These are phyloP conservation scores for Salticus scenicus DNA, from an alignment of 2,888 invertebrate genomes.

Conservation along the genomic window DNA sequence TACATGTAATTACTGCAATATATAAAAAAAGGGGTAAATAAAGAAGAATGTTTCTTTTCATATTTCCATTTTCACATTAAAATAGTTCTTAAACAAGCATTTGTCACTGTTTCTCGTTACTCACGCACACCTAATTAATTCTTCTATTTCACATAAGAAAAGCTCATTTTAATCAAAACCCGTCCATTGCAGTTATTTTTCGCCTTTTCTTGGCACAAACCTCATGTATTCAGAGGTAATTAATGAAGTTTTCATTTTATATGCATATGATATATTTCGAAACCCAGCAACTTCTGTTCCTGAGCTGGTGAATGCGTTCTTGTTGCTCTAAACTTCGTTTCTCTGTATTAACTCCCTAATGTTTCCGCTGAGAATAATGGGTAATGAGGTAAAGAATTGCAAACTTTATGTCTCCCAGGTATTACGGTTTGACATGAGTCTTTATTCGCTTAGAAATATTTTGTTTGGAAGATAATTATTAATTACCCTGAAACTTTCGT, in stretches of 20 bases:
- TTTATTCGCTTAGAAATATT: not conserved
- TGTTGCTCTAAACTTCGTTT: not conserved
- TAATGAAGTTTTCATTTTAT: not conserved
- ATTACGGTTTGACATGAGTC: not conserved
- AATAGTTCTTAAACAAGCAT: no score
- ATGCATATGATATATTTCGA: not conserved
- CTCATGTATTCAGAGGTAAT: not conserved
- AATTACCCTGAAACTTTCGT: not conserved
- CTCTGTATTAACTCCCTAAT: not conserved
- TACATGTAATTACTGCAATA: no score
- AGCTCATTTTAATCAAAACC: not conserved
- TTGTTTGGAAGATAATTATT: constrained; percentile 8
- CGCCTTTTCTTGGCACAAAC: not conserved
- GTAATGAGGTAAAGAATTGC: constrained; percentile 16
- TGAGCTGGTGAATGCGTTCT: not conserved
- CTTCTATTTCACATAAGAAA: not conserved
- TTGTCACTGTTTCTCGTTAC: no score
- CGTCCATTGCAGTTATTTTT: not conserved
- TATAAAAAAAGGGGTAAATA: no score
- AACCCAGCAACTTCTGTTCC: not conserved
- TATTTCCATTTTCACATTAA: no score
- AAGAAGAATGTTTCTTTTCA: no score
- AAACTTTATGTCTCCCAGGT: not conserved
- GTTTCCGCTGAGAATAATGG: constrained; percentile 9
- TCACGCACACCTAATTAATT: not conserved